phyloP scores from a whole-genome alignment of 2,888 invertebrate species.

The Drosophila basisetae region DNA sequence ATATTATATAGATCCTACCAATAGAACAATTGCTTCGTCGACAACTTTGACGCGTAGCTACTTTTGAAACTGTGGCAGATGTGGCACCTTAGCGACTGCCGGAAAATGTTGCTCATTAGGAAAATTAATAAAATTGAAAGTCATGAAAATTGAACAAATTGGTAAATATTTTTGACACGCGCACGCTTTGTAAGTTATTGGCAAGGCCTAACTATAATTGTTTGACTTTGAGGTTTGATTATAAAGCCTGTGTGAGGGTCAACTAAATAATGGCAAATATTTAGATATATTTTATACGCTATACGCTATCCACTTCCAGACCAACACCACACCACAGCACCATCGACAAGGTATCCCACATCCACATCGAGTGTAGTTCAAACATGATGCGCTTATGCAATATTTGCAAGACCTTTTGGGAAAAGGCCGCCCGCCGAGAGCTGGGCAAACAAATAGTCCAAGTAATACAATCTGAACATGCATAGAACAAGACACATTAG shows the following conservation, averaged over 20 bases:
- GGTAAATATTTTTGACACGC: constrained; percentile 35
- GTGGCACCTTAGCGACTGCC: constrained; percentile 7
- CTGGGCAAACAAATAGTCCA: constrained; percentile 58
- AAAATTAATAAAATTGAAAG: constrained; percentile 34
- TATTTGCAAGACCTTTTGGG: constrained; percentile 69
- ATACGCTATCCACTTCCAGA: constrained; percentile 16
- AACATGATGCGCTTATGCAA: constrained; percentile 71
- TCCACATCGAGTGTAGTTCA: constrained; percentile 67
- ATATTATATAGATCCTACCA: constrained; percentile 4
- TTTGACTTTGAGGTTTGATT: constrained; percentile 76
- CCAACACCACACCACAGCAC: constrained; percentile 15
- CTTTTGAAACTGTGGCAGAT: constrained; percentile 19
- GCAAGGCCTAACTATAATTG: constrained; percentile 60
- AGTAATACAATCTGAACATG: constrained; percentile 15
- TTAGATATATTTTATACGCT: neutral
- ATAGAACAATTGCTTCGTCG: neutral
- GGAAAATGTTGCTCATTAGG: constrained; percentile 34
- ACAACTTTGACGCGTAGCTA: neutral
- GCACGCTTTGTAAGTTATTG: constrained; percentile 25
- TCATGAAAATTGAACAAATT: constrained; percentile 29
- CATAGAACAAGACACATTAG: constrained; percentile 56
- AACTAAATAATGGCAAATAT: constrained; percentile 19
- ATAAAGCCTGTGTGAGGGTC: constrained; percentile 73
- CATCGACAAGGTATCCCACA: constrained; percentile 38
- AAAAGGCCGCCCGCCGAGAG: constrained; percentile 59